Percentiles rank a stretch among this genome's conserved stretches.
These are phyloP conservation scores for Cardinalis cardinalis DNA, from an alignment of 2,113 vertebrate genomes.

Conservation along the genomic window DNA sequence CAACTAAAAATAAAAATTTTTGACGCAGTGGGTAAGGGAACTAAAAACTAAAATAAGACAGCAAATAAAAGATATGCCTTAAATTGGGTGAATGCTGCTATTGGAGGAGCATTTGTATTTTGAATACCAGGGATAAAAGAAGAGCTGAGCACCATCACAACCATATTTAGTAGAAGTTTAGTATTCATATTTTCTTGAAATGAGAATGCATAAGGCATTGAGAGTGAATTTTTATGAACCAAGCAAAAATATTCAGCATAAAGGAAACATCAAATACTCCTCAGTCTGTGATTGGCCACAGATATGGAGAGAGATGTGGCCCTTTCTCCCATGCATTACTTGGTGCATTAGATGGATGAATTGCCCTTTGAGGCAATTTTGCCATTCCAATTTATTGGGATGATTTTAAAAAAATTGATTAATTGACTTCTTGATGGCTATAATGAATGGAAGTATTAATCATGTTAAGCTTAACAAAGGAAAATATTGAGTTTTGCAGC, in stretches of 20 bases:
- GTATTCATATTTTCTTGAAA: background rate
- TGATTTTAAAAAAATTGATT: background rate
- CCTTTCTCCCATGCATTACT: background rate
- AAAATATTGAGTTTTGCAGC: background rate
- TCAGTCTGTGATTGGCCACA: background rate
- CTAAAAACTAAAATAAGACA: background rate
- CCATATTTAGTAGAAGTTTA: background rate
- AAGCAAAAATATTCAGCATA: background rate
- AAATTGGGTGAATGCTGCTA: background rate
- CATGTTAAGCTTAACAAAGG: background rate
- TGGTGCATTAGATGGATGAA: background rate
- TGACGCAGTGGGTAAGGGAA: background rate
- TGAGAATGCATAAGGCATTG: background rate
- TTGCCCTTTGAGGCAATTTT: background rate
- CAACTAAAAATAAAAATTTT: background rate
- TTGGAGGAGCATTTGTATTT: background rate
- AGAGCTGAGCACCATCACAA: background rate
- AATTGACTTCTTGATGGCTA: background rate
- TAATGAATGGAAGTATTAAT: background rate
- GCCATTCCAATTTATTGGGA: background rate
- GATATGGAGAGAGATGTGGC: background rate
- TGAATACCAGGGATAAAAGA: background rate
- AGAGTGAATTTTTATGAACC: background rate
- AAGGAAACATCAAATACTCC: background rate
- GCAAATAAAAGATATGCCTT: background rate